A percentile compares a stretch with the other conserved stretches of the same genome.
These are phyloP conservation scores for Cavia aperea DNA, from an alignment of 2,113 vertebrate species.

Conservation along the genomic window DNA sequence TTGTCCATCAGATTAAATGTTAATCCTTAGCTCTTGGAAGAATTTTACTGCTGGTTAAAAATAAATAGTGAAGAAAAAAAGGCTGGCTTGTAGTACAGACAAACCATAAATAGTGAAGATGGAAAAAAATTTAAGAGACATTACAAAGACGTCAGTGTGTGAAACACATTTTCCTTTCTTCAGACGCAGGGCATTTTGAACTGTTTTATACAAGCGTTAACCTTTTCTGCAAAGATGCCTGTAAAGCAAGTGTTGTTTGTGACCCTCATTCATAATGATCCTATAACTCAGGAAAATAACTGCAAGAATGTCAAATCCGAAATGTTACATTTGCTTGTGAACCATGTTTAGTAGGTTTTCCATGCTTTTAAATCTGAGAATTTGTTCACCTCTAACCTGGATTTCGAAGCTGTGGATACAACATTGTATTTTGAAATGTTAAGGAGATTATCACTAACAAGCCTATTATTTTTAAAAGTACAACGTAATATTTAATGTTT, in stretches of 20 bases:
- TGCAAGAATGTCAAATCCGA: background rate
- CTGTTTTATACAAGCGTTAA: slow-evolving; percentile 29
- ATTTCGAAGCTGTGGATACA: background rate
- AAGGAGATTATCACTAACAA: background rate
- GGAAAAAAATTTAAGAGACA: background rate
- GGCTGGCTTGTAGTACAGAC: background rate
- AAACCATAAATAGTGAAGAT: background rate
- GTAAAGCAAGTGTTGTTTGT: slow-evolving; percentile 10
- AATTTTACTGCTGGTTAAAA: background rate
- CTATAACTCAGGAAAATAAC: slow-evolving; percentile 44
- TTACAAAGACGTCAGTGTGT: background rate
- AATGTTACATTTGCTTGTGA: slow-evolving; percentile 42
- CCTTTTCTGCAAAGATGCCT: slow-evolving; percentile 10
- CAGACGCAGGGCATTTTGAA: background rate
- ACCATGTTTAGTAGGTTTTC: background rate
- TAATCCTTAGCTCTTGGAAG: background rate
- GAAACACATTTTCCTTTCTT: slow-evolving; percentile 34
- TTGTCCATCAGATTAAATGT: background rate
- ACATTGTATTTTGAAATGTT: background rate
- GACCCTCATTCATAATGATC: background rate
- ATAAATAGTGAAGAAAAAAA: background rate
- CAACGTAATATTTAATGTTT: slow-evolving; percentile 15
- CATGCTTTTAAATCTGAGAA: slow-evolving; percentile 25
- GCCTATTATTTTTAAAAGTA: background rate
- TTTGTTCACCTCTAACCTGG: background rate